phyloP scores from a whole-genome alignment of 2,888 invertebrate genomes.

The Eupithecia vulgata region DNA sequence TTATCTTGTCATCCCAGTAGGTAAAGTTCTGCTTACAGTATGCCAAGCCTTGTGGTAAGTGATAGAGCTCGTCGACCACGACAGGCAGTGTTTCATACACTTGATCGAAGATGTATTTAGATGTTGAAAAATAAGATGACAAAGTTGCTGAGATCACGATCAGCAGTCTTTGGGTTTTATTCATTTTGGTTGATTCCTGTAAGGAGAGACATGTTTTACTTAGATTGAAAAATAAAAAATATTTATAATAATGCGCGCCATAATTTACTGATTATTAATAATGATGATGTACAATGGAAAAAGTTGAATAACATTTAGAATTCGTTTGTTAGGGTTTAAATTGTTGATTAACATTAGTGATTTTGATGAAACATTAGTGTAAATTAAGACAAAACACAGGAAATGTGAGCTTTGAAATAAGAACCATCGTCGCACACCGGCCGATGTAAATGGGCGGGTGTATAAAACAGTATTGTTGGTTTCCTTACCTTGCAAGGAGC shows the following conservation, averaged over 20 bases:
- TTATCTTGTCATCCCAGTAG: constrained; percentile 98
- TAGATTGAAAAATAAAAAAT: too few relatives aligned
- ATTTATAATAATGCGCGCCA: not conserved
- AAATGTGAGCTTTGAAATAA: not conserved
- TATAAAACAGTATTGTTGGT: not conserved
- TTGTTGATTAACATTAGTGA: not conserved
- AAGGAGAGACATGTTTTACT: too few relatives aligned
- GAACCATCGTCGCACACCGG: not conserved
- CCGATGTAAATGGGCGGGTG: not conserved
- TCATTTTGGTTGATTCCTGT: constrained; percentile 47
- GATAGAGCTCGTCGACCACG: constrained; percentile 96
- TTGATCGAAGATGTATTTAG: constrained; percentile 65
- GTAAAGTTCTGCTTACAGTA: constrained; percentile 92
- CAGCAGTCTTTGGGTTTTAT: constrained; percentile 50
- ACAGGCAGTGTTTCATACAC: constrained; percentile 57
- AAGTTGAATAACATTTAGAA: not conserved
- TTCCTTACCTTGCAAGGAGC: not conserved
- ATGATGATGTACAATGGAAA: not conserved
- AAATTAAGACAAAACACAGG: not conserved
- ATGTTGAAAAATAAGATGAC: constrained; percentile 53
- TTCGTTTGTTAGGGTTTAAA: not conserved
- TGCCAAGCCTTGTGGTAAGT: constrained; percentile 92
- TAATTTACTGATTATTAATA: too few relatives aligned
- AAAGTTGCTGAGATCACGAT: constrained; percentile 47
- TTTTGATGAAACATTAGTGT: not conserved